Base-by-base conservation (phyloP, 2,888 invertebrate species). In the Caenorhabditis sp. region DNA sequence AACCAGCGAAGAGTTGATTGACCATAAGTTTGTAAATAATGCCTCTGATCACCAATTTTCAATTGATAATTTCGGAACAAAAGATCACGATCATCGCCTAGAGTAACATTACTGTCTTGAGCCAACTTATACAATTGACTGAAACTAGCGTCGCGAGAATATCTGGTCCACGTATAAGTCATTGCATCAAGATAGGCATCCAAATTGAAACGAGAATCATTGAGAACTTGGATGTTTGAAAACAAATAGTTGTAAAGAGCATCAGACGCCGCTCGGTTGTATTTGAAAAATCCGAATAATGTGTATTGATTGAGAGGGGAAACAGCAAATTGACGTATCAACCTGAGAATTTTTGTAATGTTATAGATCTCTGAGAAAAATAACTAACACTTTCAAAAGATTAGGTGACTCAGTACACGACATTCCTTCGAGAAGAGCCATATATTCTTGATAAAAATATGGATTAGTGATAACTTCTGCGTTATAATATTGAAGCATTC, bases 381-480 rank as follows among this genome's bases (percentile, higher is more conserved):
- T 10, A 43, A 43, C 43, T 43, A 6, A 43, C 43, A 43, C 43
- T 43, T 43, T 26, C 43, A 43, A 43, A 12, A 31, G 43, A 37
- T 43, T 37, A 19, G 36, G 24, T 36, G 27, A 31, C 21, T 66
- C 62, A 1, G 77, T 64, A 53, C 77, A 77, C 49, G 66, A 55
- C 65, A 75, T 67, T 54, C 77, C 77, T 24, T 74, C 74, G 17
- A 77, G 58, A 6, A 77, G 62, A 6, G 77, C 64, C 71, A 73
- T 70, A 62, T 77, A 77, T 59, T 77, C 77, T 24, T 77, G 77
- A 59, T 75, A 77, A 62, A 75, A 77, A 62, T 77, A 77, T 24
- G 68, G 71, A 62, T 77, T 75, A 14, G 71, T 75, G 49, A 67
- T 21, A 51, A 71, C 74, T 59, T 77, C 74, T 12, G 51, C 27